A percentile compares a stretch with the other conserved stretches of the same genome.
Conservation (phyloP, 2,797 vertebrate genomes). For the Yasuhikotakia modesta region DNA sequence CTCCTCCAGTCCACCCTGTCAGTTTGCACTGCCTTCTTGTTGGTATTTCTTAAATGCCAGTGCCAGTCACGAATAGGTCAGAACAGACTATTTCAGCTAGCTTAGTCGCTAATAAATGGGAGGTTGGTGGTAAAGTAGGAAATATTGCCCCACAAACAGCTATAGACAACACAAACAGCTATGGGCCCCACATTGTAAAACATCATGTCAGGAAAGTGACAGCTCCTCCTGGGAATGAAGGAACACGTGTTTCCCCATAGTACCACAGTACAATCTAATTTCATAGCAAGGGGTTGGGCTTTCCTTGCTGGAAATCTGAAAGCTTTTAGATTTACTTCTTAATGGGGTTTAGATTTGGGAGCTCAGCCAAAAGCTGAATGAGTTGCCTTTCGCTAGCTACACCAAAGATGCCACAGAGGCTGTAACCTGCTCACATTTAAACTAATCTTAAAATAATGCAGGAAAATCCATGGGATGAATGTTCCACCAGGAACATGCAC, state of each 20-base stretch:
- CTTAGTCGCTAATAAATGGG: constrained; percentile 79
- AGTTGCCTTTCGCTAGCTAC: constrained; percentile 12
- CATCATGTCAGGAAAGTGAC: constrained; percentile 68
- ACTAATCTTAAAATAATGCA: not conserved
- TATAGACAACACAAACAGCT: constrained; percentile 63
- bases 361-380: constrained; percentile 47
- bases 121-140: constrained; percentile 66
- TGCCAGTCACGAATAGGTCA: constrained; percentile 80
- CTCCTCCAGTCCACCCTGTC: constrained; percentile 55
- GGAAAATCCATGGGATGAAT: not conserved
- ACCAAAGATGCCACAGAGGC: constrained; percentile 43
- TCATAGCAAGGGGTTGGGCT: constrained; percentile 42
- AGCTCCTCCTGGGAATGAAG: constrained; percentile 73
- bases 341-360: constrained; percentile 53
- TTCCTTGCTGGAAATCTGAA: constrained; percentile 52
- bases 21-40: constrained; percentile 60
- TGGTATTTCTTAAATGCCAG: constrained; percentile 81
- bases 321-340: constrained; percentile 55
- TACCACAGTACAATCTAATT: constrained; percentile 53
- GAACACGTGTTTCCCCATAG: constrained; percentile 74
- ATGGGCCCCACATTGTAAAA: constrained; percentile 60
- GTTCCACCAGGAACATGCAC: not conserved
- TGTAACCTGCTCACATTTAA: constrained; percentile 3
- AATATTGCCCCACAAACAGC: constrained; percentile 72
- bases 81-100: constrained; percentile 76